Conservation (phyloP, 2,797 vertebrate genomes). For the Novumbra hubbsi region DNA sequence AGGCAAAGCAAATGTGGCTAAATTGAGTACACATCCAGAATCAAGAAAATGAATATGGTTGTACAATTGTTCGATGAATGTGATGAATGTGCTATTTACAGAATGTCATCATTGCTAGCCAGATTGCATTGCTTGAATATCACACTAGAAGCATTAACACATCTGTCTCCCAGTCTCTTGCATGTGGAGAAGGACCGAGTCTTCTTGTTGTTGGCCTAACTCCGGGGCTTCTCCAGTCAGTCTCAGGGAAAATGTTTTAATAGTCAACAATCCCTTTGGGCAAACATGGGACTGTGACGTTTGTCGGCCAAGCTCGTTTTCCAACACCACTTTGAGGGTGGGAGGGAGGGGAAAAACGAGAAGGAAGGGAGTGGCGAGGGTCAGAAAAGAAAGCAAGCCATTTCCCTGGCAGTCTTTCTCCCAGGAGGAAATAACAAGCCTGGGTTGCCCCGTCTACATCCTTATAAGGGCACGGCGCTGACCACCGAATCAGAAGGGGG, state of each 20-base stretch:
- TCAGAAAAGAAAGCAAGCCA: constrained; percentile 37
- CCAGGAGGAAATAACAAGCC: constrained; percentile 65
- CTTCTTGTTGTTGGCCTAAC: constrained; percentile 25
- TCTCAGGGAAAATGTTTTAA: constrained; percentile 18
- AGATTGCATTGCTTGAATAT: not conserved
- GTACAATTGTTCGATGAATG: too few species aligned
- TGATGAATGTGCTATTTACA: constrained; percentile 1
- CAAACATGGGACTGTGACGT: constrained; percentile 22
- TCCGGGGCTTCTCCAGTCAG: constrained; percentile 3
- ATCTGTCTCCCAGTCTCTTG: not conserved
- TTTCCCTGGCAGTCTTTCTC: constrained; percentile 55
- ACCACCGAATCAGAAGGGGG: constrained; percentile 3
- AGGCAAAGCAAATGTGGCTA: too few species aligned
- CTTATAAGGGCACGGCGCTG: constrained; percentile 75
- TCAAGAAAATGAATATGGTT: too few species aligned
- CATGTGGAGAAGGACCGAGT: constrained; percentile 12
- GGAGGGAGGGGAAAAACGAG: constrained; percentile 12
- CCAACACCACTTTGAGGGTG: constrained; percentile 19
- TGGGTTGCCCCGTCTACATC: constrained; percentile 44
- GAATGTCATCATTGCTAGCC: not conserved
- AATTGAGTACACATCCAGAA: too few species aligned
- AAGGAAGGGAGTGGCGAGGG: not conserved
- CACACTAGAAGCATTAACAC: not conserved
- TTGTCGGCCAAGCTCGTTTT: constrained; percentile 31
- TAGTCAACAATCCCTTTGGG: constrained; percentile 34